phyloP scores from a whole-genome alignment of 2,888 invertebrate species.

The Nomada flava region DNA sequence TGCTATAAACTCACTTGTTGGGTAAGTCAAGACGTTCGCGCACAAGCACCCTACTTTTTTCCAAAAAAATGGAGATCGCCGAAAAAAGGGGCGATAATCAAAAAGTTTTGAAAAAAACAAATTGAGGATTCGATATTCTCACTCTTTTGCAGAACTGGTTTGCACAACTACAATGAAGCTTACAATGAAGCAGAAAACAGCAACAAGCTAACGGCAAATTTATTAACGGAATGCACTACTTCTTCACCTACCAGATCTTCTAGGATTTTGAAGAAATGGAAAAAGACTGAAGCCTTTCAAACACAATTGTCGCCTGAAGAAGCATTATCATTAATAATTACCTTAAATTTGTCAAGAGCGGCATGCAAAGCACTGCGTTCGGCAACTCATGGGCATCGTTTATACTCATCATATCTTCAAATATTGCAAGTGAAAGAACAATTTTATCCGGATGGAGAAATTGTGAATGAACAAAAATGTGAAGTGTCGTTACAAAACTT shows the following conservation, averaged over 20 bases:
- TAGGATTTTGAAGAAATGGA: not conserved
- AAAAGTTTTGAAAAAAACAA: no score
- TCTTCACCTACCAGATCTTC: not conserved
- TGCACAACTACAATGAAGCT: no score
- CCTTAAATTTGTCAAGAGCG: not conserved
- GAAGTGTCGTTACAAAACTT: conserved; percentile 9
- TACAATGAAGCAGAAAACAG: no score
- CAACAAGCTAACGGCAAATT: no score
- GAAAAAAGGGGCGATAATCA: no score
- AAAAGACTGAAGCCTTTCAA: not conserved
- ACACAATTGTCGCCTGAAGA: conserved; percentile 9
- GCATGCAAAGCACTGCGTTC: not conserved
- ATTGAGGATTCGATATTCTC: no score
- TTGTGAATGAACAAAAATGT: not conserved
- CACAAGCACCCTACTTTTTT: no score
- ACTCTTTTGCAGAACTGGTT: no score
- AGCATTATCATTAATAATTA: conserved; percentile 9
- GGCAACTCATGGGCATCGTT: conserved; percentile 6
- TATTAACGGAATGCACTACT: no score
- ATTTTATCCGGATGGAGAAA: conserved; percentile 7
- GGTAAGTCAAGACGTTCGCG: no score
- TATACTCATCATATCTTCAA: conserved; percentile 9
- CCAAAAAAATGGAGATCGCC: no score
- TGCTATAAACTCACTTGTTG: no score
- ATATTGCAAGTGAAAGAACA: conserved; percentile 4